Evolutionary conservation across 1,140 invertebrate species (phyloP).

Genomic region (Ceratoteleas bidentatus): DNA sequence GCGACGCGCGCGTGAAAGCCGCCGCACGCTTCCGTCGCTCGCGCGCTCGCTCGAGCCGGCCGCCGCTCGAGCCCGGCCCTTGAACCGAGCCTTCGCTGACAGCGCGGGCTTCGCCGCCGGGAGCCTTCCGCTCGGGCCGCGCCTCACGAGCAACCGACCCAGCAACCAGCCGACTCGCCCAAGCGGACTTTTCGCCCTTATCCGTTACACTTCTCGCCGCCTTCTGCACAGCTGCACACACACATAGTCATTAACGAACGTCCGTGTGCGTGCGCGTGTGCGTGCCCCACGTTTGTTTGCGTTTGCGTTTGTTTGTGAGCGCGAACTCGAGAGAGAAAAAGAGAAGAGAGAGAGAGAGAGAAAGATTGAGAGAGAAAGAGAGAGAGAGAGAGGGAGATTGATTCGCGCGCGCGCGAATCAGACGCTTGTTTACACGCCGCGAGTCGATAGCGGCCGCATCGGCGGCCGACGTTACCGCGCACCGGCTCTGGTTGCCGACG

Average conservation of each 20-base stretch:
- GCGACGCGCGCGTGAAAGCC: conserved; percentile 58
- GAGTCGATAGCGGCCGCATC: too few relatives aligned
- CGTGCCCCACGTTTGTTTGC: conserved; percentile 23
- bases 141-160: conserved; percentile 2
- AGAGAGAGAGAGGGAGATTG: too few relatives aligned
- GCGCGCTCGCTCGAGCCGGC: conserved; percentile 32
- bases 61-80: conserved; percentile 5
- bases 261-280: not conserved
- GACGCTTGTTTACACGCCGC: too few relatives aligned
- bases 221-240: conserved; percentile 40
- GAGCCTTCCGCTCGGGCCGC: conserved; percentile 40
- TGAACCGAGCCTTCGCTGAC: not conserved
- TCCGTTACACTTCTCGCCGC: conserved; percentile 58
- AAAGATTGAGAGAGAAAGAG: too few relatives aligned
- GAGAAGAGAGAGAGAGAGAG: too few relatives aligned
- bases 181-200: conserved; percentile 52
- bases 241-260: conserved; percentile 12
- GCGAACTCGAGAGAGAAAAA: too few relatives aligned
- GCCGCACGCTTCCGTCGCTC: conserved; percentile 56
- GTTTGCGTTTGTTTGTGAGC: conserved; percentile 42
- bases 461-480: too few relatives aligned
- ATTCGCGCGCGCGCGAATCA: too few relatives aligned
- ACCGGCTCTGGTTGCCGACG: too few relatives aligned
- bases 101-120: not conserved
- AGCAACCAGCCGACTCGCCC: conserved; percentile 4